phyloP scores from a whole-genome alignment of 37 sponge, comb jelly and placozoan species.

The Tethya wilhelma region DNA sequence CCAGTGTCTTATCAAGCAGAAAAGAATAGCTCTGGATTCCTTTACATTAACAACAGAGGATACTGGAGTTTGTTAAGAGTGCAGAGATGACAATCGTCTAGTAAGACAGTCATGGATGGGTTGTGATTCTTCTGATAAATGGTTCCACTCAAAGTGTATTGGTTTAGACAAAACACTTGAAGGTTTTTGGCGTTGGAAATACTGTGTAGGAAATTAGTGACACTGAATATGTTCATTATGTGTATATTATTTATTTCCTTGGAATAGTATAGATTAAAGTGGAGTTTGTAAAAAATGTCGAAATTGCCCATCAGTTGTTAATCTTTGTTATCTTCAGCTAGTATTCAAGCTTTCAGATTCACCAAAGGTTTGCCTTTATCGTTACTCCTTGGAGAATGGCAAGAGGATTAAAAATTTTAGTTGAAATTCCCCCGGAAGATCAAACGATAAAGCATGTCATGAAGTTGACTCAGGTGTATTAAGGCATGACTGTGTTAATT shows the following conservation, averaged over 20 bases:
- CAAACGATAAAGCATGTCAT: no score
- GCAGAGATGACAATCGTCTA: neutral
- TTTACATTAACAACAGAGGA: slow-evolving; percentile 13
- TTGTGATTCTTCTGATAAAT: neutral
- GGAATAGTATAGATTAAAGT: neutral
- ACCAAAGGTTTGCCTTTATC: neutral
- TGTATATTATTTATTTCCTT: neutral
- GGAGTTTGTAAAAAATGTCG: neutral
- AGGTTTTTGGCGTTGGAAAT: slow-evolving; percentile 25
- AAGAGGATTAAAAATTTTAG: neutral
- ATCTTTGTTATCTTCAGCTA: no score
- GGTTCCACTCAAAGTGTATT: no score
- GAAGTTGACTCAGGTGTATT: no score
- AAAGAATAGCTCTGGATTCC: no score
- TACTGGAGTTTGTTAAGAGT: slow-evolving; percentile 22
- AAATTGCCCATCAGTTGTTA: no score
- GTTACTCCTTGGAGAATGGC: no score
- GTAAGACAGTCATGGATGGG: slow-evolving; percentile 13
- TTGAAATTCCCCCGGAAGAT: no score
- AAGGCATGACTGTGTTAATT: no score
- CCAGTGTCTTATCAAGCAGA: neutral
- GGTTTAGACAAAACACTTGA: no score
- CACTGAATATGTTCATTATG: neutral
- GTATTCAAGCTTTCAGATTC: neutral
- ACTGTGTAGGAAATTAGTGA: neutral